Evolutionary conservation across 2,113 vertebrate species (phyloP).

Genomic region (Telmatochromis sp.): DNA sequence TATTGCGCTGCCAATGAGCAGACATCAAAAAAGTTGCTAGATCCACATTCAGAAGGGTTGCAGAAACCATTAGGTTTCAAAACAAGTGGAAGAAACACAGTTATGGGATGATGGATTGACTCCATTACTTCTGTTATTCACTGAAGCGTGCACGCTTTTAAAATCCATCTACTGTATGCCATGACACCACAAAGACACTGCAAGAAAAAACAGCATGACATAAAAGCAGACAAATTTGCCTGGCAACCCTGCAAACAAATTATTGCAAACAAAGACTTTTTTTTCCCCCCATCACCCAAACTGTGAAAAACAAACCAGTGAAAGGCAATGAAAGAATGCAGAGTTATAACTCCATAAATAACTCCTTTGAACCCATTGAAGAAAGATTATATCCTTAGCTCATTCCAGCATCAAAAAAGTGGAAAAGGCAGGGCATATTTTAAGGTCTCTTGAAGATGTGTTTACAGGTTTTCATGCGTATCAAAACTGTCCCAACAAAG

Average conservation of each 20-base stretch:
- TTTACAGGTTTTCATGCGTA: constrained; percentile 8
- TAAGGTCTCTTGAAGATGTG: constrained; percentile 28
- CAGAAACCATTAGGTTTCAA: not conserved
- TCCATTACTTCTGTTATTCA: not conserved
- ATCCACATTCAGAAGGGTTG: not conserved
- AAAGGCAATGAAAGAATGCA: not conserved
- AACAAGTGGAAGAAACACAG: not conserved
- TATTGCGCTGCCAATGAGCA: not conserved
- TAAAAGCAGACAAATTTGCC: not conserved
- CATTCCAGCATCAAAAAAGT: constrained; percentile 13
- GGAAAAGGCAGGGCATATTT: not conserved
- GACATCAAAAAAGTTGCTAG: not conserved
- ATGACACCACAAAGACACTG: not conserved
- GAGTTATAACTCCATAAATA: not conserved
- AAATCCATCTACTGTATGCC: not conserved
- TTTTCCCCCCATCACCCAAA: not conserved
- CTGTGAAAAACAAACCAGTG: not conserved
- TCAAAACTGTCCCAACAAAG: constrained; percentile 31
- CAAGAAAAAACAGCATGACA: not conserved
- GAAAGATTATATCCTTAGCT: constrained; percentile 15
- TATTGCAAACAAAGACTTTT: not conserved
- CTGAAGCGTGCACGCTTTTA: not conserved
- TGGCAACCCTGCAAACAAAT: constrained; percentile 30
- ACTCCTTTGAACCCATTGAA: not conserved
- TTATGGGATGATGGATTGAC: not conserved